phyloP scores from a whole-genome alignment of 23 tunicate genomes.

The Diplosoma virens region DNA sequence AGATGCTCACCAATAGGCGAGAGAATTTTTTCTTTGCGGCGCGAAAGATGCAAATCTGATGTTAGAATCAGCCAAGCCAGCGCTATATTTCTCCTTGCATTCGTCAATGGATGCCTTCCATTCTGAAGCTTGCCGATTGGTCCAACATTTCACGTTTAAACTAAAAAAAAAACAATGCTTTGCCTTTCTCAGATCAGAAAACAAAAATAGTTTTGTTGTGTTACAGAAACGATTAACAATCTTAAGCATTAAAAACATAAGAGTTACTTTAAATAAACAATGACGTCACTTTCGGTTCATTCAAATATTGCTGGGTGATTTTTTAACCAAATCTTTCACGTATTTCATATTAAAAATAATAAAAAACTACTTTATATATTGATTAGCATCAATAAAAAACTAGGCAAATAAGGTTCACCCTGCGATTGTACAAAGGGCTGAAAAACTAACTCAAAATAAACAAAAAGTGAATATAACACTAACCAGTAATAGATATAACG shows the following conservation, averaged over 20 bases:
- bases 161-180: constrained; percentile 20
- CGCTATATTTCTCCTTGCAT: constrained; percentile 14
- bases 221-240: too few relatives aligned
- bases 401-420: too few relatives aligned
- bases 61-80: constrained; percentile 41
- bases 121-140: constrained; percentile 62
- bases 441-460: too few relatives aligned
- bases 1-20: constrained; percentile 73
- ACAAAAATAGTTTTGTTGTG: not conserved
- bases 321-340: too few relatives aligned
- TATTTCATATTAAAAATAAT: too few relatives aligned
- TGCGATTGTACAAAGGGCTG: too few relatives aligned
- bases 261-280: not conserved
- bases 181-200: not conserved
- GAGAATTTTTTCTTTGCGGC: constrained; percentile 59
- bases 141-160: constrained; percentile 71
- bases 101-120: constrained; percentile 66
- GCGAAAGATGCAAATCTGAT: constrained; percentile 73
- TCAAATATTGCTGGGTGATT: too few relatives aligned
- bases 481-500: too few relatives aligned
- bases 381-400: too few relatives aligned
- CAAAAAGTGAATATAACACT: too few relatives aligned
- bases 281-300: too few relatives aligned
- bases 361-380: too few relatives aligned
- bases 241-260: not conserved